Evolutionary conservation across 2,113 vertebrate species (phyloP).

Genomic region (Odocoileus hemionus): DNA sequence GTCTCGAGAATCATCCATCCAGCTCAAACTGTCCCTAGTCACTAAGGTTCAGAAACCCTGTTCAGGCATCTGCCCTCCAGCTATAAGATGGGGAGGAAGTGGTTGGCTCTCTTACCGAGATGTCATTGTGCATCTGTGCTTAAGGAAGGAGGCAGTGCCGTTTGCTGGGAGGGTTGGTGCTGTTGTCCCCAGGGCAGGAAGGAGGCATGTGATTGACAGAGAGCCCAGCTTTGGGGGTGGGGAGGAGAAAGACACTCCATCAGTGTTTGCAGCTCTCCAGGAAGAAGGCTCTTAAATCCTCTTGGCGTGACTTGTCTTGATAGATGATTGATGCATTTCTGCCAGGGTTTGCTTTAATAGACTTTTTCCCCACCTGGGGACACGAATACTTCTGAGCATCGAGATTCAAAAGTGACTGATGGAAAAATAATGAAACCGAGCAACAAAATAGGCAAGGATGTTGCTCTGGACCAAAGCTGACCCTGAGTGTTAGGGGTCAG

Average conservation of each 20-base stretch:
- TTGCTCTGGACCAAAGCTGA: background rate
- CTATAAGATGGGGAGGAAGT: background rate
- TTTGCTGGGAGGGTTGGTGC: background rate
- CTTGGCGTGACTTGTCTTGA: background rate
- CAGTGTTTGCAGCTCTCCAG: background rate
- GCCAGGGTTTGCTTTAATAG: background rate
- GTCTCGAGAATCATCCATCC: background rate
- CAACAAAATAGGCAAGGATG: background rate
- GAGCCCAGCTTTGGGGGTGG: rapidly evolving
- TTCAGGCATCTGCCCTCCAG: too few species aligned
- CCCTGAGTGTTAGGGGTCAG: background rate
- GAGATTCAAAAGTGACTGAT: background rate
- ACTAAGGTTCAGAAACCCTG: too few species aligned
- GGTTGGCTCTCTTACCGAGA: background rate
- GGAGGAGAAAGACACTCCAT: background rate
- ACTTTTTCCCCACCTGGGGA: background rate
- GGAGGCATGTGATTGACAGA: background rate
- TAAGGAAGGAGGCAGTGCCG: background rate
- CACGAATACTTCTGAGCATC: background rate
- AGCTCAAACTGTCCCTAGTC: background rate
- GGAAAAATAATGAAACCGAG: background rate
- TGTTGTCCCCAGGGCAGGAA: background rate
- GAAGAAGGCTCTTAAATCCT: background rate
- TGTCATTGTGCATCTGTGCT: rapidly evolving
- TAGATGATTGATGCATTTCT: background rate